Base-by-base conservation (phyloP, 2,888 invertebrate genomes). In the Agrotis ipsilon region DNA sequence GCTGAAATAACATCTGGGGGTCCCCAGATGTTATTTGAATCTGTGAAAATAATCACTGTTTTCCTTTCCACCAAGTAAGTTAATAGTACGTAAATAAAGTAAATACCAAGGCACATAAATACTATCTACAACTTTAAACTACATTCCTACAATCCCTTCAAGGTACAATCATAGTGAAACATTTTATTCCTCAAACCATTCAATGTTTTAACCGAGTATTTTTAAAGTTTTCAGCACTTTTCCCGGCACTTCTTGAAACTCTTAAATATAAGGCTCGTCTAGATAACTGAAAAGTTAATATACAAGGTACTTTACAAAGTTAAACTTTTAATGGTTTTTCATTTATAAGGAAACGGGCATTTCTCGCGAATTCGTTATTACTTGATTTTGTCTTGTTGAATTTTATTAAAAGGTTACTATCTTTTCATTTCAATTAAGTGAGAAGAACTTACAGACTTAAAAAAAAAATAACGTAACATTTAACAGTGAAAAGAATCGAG, bases 201-300 rank as follows among this genome's bases (percentile, higher is more conserved):
- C 67, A 81, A 82, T 81, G 78, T 84, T 84, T 80, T 68, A 66
- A 78, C 83, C 73, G 75, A 65, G 76, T 60, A 68, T 81, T 72
- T 75, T 68, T 60, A 64, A 54, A 74, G 60, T 80, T 80, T 76
- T 59, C 65, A 69, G 57, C 60, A 48, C 58, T 68, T 69, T 11
- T 16, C 32, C 43, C 48, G 18, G 27, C 52, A 52, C 45, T 80
- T 67, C 43, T 58, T 65, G 60, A 62, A 67, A 73, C 59, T 11
- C 48, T 19, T 52, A 70, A 63, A 66, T 68, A 61, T 64, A 61
- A 60, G 48, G 54, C 48, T 64, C 24, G 68, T 69, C 18, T 49
- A 71, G 55, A 57, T 66, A 75, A 59, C 46, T 78, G 43, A 66
- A 73, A 59, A 73, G 54, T 58, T 68, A 67, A 65, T 59, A 32